Evolutionary conservation across 2,888 invertebrate genomes (phyloP).

Genomic region (Drosophila kambysellisi): DNA sequence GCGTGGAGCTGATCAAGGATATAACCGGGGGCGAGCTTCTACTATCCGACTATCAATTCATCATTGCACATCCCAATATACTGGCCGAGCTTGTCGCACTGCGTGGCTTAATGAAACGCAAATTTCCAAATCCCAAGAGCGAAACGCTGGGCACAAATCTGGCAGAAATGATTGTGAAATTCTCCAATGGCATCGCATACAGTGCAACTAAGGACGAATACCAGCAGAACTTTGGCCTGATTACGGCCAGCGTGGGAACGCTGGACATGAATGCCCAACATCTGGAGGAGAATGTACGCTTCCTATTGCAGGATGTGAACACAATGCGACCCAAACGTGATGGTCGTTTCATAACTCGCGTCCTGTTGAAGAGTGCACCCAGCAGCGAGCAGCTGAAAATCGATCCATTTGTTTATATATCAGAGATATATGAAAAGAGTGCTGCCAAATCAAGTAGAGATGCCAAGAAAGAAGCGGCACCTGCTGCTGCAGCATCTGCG

Average conservation of each 20-base stretch:
- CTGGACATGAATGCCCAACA: conserved; percentile 90
- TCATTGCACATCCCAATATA: conserved; percentile 92
- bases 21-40: conserved; percentile 91
- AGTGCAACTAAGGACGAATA: conserved; percentile 88
- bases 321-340: conserved; percentile 88
- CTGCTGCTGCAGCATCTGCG: conserved; percentile 45
- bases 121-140: conserved; percentile 89
- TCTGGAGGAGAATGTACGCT: conserved; percentile 90
- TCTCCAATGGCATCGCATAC: conserved; percentile 90
- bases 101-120: conserved; percentile 91
- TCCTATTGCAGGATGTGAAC: conserved; percentile 89
- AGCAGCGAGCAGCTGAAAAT: conserved; percentile 89
- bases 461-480: conserved; percentile 34
- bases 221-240: conserved; percentile 90
- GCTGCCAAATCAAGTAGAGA: conserved; percentile 43
- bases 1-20: conserved; percentile 90
- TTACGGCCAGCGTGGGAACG: conserved; percentile 89
- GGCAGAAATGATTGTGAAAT: conserved; percentile 87
- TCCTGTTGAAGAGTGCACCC: conserved; percentile 88
- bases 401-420: conserved; percentile 87
- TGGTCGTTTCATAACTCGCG: conserved; percentile 90
- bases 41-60: conserved; percentile 89
- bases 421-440: conserved; percentile 74
- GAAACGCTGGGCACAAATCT: conserved; percentile 90
- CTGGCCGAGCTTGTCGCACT: conserved; percentile 91